Conservation (phyloP, 2,113 vertebrate species). For the Telmatochromis sp. region DNA sequence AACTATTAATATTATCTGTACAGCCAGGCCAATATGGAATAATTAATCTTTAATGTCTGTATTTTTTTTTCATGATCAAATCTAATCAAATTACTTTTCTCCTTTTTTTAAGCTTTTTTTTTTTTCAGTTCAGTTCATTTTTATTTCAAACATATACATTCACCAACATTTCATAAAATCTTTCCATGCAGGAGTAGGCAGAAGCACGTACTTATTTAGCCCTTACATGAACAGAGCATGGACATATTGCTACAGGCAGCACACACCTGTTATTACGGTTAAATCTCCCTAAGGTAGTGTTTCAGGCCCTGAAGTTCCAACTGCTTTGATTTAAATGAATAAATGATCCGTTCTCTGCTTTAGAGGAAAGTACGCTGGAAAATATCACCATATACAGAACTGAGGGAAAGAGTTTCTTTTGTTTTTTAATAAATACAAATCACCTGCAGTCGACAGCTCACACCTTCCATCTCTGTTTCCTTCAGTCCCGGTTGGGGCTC, state of each 20-base stretch:
- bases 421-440: constrained; percentile 32
- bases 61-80: background rate
- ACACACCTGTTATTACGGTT: background rate
- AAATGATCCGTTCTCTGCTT: background rate
- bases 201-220: background rate
- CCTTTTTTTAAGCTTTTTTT: background rate
- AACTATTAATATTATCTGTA: background rate
- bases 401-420: background rate
- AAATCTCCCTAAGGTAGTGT: background rate
- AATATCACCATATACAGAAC: background rate
- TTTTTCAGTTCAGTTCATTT: background rate
- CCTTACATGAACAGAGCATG: background rate
- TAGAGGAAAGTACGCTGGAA: background rate
- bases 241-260: background rate
- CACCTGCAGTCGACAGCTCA: constrained; percentile 32
- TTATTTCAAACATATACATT: background rate
- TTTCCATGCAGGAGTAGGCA: background rate
- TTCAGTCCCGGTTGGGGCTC: constrained; percentile 36
- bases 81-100: background rate
- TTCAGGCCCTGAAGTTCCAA: background rate
- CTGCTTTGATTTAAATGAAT: background rate
- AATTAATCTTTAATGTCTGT: background rate
- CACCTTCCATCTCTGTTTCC: constrained; percentile 23
- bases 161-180: background rate
- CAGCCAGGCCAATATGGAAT: background rate